These are phyloP conservation scores for Sminthurides bifidus DNA, from an alignment of 1,140 invertebrate genomes.

Conservation along the genomic window DNA sequence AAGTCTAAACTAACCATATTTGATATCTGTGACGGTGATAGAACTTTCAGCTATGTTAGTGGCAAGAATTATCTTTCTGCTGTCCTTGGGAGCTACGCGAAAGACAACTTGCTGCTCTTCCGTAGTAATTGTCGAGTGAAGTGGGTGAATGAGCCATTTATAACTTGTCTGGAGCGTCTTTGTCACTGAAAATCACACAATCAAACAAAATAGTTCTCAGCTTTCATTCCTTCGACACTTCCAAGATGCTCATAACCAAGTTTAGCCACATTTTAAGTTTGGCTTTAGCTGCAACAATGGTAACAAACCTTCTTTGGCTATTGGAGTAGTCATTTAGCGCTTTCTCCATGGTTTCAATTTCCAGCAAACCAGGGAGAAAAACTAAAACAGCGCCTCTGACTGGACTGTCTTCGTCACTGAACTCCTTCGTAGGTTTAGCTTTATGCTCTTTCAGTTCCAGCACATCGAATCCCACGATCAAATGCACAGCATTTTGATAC, in stretches of 20 bases:
- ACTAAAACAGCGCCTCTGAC: conserved; percentile 58
- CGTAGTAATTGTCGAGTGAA: conserved; percentile 57
- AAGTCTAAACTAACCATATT: conserved; percentile 48
- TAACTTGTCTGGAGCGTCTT: background rate
- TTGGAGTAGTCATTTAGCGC: conserved; percentile 21
- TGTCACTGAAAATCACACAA: conserved; percentile 3
- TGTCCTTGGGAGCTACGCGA: conserved; percentile 40
- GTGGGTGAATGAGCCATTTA: conserved; percentile 42
- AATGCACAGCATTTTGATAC: conserved; percentile 39
- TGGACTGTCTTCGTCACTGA: background rate
- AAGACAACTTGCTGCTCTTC: conserved; percentile 61
- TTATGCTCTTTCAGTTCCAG: conserved; percentile 15
- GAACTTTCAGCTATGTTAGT: conserved; percentile 97
- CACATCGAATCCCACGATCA: conserved; percentile 57
- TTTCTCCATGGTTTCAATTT: conserved; percentile 56
- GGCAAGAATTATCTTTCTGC: conserved; percentile 77
- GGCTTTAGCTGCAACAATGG: background rate
- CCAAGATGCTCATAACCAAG: too few species aligned
- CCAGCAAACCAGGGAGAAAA: conserved; percentile 73
- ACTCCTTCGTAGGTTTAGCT: background rate
- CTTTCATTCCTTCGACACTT: too few species aligned
- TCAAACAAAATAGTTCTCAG: too few species aligned
- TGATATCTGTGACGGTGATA: conserved; percentile 85
- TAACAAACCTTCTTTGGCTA: background rate
- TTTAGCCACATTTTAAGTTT: background rate